A percentile compares a stretch with the other conserved stretches of the same genome.
These are phyloP conservation scores for Sarcoramphus papa DNA, from an alignment of 2,797 vertebrate species.

Conservation along the genomic window DNA sequence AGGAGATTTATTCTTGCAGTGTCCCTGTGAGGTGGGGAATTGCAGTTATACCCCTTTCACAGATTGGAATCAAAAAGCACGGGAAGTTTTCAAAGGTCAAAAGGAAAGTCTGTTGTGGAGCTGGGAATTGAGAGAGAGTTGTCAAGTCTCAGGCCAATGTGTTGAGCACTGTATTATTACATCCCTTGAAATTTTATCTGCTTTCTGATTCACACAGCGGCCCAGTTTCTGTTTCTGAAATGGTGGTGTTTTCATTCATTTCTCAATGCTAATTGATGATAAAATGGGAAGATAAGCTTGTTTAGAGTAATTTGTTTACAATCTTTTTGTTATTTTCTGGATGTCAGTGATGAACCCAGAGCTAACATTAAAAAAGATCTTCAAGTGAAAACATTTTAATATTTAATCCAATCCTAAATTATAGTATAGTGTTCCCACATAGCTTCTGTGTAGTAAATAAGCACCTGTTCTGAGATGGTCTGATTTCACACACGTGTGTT, in stretches of 20 bases:
- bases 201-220: background rate
- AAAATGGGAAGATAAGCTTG: background rate
- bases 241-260: background rate
- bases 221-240: background rate
- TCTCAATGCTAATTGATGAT: background rate
- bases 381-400: background rate
- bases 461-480: background rate
- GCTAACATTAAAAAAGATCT: background rate
- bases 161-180: rapidly evolving
- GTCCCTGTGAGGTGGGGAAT: background rate
- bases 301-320: background rate
- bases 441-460: background rate
- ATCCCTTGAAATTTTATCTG: background rate
- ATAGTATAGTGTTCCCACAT: background rate
- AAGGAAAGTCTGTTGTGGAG: background rate
- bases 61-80: background rate
- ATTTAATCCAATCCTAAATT: background rate
- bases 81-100: background rate
- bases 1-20: background rate
- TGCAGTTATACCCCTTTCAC: background rate
- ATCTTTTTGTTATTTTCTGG: background rate
- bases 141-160: background rate
- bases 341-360: background rate
- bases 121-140: background rate
- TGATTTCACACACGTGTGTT: background rate